Evolutionary conservation across 2,797 vertebrate species (phyloP), one percentile per base, ranked within the genome.

Genomic region (Peromyscus nudipes): DNA sequence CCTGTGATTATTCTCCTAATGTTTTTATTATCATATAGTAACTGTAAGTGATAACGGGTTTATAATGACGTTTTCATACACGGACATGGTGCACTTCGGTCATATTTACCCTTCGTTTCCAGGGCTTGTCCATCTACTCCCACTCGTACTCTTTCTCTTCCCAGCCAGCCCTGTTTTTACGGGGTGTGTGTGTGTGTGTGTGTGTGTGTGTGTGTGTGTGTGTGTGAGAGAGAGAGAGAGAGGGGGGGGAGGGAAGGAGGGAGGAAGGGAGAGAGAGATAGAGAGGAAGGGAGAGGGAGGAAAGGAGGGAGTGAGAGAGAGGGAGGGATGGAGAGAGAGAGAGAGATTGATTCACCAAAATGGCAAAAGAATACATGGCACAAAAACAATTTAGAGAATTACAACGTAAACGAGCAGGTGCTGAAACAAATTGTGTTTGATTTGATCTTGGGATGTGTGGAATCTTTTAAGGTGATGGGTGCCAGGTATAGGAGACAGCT

Each of bases 381-480:
- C 23, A 75, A 52, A 81, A 73, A 6, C 40, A 29, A 27, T 57
- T 81, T 27, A 55, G 64, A 29, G 71, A 89, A 7, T 10, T 23
- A 14, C 95, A 49, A 62, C 77, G 21, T 93, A 65, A 91, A 95
- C 0, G 13, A 94, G 31, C 13, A 0, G 37, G 60, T 81, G 91
- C 52, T 92, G 91, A 13, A 10, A 16, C n/a, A 1, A 81, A 76
- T 91, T 89, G 73, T 89, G 75, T 65, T 97, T 94, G 91, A 96
- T 98, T 97, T 57, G 91, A 80, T 96, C 77, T 97, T 86, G 16
- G 13, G 46, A 4, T 94, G 86, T n/a, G 19, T 81, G 6, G 43
- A 69, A 71, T 52, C 46, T 55, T 83, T 96, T 93, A 88, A 67
- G 60, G 6, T 57, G 65, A 34, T 93, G 57, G 11, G 14, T 91